Conservation (phyloP, 2,888 invertebrate species). For the Auanema freiburgensis region DNA sequence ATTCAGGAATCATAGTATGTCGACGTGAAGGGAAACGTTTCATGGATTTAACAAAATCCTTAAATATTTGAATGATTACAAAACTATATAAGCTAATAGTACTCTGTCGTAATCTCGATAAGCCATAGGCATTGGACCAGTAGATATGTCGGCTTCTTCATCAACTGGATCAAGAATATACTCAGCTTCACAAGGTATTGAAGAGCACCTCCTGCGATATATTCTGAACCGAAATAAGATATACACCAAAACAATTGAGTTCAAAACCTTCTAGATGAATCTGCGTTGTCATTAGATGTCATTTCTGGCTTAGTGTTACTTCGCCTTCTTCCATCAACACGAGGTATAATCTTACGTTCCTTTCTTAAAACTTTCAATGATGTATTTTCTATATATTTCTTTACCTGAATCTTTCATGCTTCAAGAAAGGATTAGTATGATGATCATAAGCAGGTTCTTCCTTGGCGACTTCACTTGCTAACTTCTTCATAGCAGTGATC, state of each 20-base stretch:
- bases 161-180: conserved; percentile 3
- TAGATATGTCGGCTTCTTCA: conserved; percentile 16
- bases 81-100: neutral
- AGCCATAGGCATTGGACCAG: conserved; percentile 32
- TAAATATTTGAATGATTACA: conserved; percentile 2
- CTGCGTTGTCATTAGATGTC: conserved; percentile 1
- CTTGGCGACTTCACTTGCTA: conserved; percentile 25
- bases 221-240: neutral
- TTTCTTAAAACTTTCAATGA: conserved; percentile 18
- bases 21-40: conserved; percentile 31
- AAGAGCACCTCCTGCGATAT: conserved; percentile 26
- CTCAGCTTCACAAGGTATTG: conserved; percentile 23
- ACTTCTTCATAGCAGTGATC: conserved; percentile 23
- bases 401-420: conserved; percentile 25
- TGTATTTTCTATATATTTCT: neutral
- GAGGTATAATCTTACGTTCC: conserved; percentile 30
- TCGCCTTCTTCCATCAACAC: conserved; percentile 17
- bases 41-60: conserved; percentile 31
- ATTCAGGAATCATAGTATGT: conserved; percentile 27
- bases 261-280: neutral
- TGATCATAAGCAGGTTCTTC: conserved; percentile 20
- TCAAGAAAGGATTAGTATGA: conserved; percentile 27
- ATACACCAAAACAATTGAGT: neutral
- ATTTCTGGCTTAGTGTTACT: conserved; percentile 27
- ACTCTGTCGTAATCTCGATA: conserved; percentile 31